These are phyloP conservation scores for Scylla paramamosain DNA, from an alignment of 1,140 invertebrate genomes.

Conservation along the genomic window DNA sequence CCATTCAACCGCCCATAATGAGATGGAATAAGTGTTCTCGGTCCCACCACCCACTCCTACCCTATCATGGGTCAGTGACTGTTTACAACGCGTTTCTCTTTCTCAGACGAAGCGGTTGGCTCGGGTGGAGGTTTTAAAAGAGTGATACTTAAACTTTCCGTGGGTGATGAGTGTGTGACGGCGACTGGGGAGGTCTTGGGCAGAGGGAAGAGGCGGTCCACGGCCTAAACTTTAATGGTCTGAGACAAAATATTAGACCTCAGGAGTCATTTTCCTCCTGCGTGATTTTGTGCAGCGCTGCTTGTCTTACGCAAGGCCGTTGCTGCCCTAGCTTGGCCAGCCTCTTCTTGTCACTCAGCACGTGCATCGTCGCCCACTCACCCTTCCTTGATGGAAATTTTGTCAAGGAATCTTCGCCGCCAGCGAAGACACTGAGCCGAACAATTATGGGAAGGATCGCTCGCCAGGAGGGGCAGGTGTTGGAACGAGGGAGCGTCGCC, in stretches of 20 bases:
- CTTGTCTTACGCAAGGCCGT: not conserved
- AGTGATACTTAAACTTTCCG: not conserved
- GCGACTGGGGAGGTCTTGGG: not conserved
- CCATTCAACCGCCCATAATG: not conserved
- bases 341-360: not conserved
- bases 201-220: not conserved
- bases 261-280: not conserved
- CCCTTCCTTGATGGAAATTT: not conserved
- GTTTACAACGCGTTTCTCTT: constrained; percentile 22
- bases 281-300: not conserved
- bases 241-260: constrained; percentile 37
- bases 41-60: not conserved
- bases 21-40: not conserved
- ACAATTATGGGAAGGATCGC: constrained; percentile 56
- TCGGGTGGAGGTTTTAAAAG: not conserved
- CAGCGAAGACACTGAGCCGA: constrained; percentile 25
- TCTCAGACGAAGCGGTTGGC: not conserved
- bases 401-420: not conserved
- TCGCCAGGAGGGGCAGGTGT: constrained; percentile 74
- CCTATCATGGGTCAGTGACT: not conserved
- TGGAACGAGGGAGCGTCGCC: constrained; percentile 43
- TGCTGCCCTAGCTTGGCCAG: not conserved
- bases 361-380: not conserved
- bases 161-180: not conserved
- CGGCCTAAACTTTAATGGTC: constrained; percentile 47